phyloP scores from a whole-genome alignment of 2,797 vertebrate species.

The Odontamblyopus rebecca region DNA sequence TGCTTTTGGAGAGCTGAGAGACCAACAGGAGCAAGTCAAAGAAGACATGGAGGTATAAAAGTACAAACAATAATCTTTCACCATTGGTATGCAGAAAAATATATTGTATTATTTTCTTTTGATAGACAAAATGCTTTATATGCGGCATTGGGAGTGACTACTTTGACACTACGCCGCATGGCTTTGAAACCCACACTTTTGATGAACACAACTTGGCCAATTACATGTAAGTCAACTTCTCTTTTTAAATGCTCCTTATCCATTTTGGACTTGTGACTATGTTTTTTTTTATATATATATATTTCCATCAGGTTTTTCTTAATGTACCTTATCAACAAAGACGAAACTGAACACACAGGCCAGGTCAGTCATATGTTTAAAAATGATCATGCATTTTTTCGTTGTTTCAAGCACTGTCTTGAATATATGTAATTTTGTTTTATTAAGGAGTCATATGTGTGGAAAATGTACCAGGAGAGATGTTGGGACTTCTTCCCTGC shows the following conservation, averaged over 20 bases:
- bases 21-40: constrained; percentile 95
- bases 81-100: neutral
- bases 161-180: constrained; percentile 92
- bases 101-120: constrained; percentile 18
- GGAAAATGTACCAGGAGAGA: constrained; percentile 97
- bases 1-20: constrained; percentile 93
- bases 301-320: constrained; percentile 86
- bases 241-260: neutral
- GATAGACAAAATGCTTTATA: constrained; percentile 95
- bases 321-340: constrained; percentile 96
- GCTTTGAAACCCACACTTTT: constrained; percentile 93
- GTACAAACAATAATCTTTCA: too few relatives aligned
- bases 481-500: constrained; percentile 96
- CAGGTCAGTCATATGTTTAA: constrained; percentile 77
- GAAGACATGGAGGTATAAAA: constrained; percentile 92
- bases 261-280: neutral
- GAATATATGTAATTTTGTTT: neutral
- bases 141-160: constrained; percentile 96
- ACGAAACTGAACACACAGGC: constrained; percentile 93
- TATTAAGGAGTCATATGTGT: constrained; percentile 90
- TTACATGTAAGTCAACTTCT: constrained; percentile 83
- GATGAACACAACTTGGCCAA: constrained; percentile 95
- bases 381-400: neutral
- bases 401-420: neutral
- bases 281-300: constrained; percentile 3